Conservation (phyloP, 2,113 vertebrate genomes). For the Callospermophilus lateralis region DNA sequence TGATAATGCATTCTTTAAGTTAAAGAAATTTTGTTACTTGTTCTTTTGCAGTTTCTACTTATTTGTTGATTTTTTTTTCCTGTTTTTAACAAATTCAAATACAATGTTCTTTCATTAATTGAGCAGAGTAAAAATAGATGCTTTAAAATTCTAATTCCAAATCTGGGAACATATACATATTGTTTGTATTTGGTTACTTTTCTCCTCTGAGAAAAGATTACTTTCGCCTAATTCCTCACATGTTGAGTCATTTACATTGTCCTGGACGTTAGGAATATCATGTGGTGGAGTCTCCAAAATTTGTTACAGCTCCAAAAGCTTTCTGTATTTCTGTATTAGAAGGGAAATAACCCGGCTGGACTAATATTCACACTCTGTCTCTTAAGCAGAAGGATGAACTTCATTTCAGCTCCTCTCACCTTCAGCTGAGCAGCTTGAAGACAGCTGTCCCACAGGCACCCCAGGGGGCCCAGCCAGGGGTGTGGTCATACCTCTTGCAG, state of each 20-base stretch:
- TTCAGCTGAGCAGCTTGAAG: too few relatives aligned
- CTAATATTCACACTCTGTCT: not conserved
- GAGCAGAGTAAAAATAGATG: not conserved
- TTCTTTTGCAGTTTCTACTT: not conserved
- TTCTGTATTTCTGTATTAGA: not conserved
- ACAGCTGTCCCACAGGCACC: accelerated
- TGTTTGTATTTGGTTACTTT: not conserved
- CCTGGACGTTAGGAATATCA: not conserved
- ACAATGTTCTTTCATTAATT: not conserved
- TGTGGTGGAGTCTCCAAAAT: not conserved
- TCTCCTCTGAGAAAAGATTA: not conserved
- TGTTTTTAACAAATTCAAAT: not conserved
- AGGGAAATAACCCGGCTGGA: not conserved
- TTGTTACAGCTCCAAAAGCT: not conserved
- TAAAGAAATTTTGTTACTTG: not conserved
- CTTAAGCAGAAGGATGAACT: too few relatives aligned
- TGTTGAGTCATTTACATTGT: not conserved
- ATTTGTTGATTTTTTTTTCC: not conserved
- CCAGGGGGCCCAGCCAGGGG: too few relatives aligned
- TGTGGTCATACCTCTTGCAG: too few relatives aligned
- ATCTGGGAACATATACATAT: not conserved
- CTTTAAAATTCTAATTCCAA: not conserved
- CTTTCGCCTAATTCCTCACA: not conserved
- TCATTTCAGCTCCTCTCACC: not conserved
- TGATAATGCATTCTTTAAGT: not conserved